These are phyloP conservation scores for Ageneiosus marmoratus DNA, from an alignment of 2,113 vertebrate genomes.

Conservation along the genomic window DNA sequence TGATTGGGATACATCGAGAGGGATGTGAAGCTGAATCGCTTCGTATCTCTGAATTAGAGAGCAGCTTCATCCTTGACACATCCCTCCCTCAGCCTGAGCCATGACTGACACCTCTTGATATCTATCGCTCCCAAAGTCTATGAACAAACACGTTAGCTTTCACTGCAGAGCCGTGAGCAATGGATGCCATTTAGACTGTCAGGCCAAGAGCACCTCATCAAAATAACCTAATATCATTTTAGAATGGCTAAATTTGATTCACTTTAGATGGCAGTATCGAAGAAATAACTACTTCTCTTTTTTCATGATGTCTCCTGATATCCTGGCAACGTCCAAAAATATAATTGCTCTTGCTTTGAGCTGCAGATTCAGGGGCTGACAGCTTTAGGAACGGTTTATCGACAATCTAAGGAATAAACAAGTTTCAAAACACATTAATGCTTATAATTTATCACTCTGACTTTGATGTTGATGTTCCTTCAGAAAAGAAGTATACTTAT, in stretches of 20 bases:
- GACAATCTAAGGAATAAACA: conserved; percentile 24
- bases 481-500: conserved; percentile 13
- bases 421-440: conserved; percentile 25
- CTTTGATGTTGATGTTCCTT: conserved; percentile 46
- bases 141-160: conserved; percentile 47
- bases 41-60: conserved; percentile 49
- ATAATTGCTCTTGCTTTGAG: conserved; percentile 15
- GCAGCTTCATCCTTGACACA: conserved; percentile 54
- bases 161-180: neutral
- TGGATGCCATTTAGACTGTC: conserved; percentile 32
- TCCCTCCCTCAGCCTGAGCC: conserved; percentile 55
- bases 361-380: neutral
- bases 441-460: conserved; percentile 33
- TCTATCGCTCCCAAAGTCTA: conserved; percentile 45
- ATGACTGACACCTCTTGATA: conserved; percentile 57
- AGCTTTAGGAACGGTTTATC: neutral
- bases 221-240: conserved; percentile 43
- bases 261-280: conserved; percentile 45
- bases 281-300: conserved; percentile 30
- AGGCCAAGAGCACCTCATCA: conserved; percentile 29
- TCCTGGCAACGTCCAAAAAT: conserved; percentile 26
- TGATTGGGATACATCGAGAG: conserved; percentile 47
- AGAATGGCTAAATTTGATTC: conserved; percentile 26
- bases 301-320: conserved; percentile 46
- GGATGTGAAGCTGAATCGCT: conserved; percentile 51